These are phyloP conservation scores for Oncopodura yosiiana DNA, from an alignment of 1,140 invertebrate species.

Conservation along the genomic window DNA sequence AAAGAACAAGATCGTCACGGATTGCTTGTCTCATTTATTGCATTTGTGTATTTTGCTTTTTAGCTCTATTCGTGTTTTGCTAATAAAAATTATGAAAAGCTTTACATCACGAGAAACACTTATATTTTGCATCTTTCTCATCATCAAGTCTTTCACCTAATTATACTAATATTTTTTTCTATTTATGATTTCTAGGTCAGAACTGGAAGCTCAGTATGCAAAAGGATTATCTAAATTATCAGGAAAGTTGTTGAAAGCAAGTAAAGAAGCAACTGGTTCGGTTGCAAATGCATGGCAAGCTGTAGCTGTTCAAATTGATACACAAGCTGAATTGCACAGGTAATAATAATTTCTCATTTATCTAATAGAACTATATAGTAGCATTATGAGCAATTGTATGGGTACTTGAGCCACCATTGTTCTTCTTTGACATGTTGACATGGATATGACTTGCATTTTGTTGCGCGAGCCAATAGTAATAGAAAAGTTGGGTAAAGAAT, in stretches of 20 bases:
- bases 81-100: no score
- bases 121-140: not conserved
- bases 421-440: not conserved
- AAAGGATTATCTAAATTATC: slow-evolving; percentile 80
- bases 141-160: not conserved
- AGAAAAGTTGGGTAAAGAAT: no score
- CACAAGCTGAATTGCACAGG: slow-evolving; percentile 75
- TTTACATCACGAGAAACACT: not conserved
- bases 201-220: slow-evolving; percentile 78
- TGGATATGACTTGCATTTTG: no score
- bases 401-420: not conserved
- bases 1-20: no score
- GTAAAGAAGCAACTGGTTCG: slow-evolving; percentile 63
- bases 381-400: not conserved
- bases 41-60: no score
- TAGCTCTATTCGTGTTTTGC: no score
- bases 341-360: slow-evolving; percentile 30
- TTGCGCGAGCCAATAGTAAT: no score
- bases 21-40: no score
- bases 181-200: slow-evolving; percentile 56
- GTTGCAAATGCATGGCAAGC: slow-evolving; percentile 80
- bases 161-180: slow-evolving; percentile 13
- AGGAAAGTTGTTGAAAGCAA: slow-evolving; percentile 67
- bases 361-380: not conserved
- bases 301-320: slow-evolving; percentile 80